Base-by-base conservation (phyloP, 2,797 vertebrate genomes). In the Dermochelys coriacea region DNA sequence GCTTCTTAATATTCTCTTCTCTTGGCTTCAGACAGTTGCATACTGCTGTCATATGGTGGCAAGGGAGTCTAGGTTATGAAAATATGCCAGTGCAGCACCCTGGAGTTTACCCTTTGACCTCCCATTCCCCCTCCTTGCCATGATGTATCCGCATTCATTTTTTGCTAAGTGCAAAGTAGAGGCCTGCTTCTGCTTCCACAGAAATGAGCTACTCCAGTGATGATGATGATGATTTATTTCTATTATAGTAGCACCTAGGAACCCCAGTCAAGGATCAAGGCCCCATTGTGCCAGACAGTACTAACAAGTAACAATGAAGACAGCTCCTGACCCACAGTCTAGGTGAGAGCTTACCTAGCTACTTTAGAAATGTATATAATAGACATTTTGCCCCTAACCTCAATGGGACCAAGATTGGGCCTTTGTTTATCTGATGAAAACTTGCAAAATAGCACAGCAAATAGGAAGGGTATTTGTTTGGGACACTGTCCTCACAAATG, bases 171-270 rank as follows among this genome's bases (percentile, higher is more conserved):
- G 80, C 49, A 29, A 83, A 87, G 89, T 6, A 87, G 91, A 89
- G 3, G 12, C 90, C 95, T 78, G 54, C 85, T 93, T 90, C 91
- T 93, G 77, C 94, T 96, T 96, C 91, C 89, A 82, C 12, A 49
- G 84, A 87, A n/a, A 50, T 14, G 64, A 68, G 59, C 88, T 88
- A 37, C 82, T 87, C 54, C 75, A 12, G 89, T 34, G 4, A 87
- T 1, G 87, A 95, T 94, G 95, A 96, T 93, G 90, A 54, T 91
- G 96, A 97, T 97, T 97, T 94, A 95, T 96, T 96, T 93, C 93
- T 94, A 94, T 97, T 95, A 94, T 93, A 37, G 64, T 68, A 93
- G 90, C 89, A 93, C 81, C 85, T 88, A 93, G 93, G 92, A 92
- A 41, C 90, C 95, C 47, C 93, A 88, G 95, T 68, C 80, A 54